Conservation (phyloP, 2,113 vertebrate genomes). For the Solea senegalensis region DNA sequence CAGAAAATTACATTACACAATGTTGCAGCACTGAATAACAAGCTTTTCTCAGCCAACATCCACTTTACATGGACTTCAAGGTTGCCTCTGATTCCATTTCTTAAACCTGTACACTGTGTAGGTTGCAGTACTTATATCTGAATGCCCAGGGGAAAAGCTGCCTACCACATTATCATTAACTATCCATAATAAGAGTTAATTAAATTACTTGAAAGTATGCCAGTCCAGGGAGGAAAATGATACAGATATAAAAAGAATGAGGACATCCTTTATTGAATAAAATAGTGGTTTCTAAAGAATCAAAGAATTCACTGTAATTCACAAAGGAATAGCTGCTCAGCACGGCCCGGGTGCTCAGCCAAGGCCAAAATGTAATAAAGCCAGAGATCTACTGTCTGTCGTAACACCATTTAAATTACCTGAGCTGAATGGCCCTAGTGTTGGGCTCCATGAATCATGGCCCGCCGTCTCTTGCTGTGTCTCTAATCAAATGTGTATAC, state of each 20-base stretch:
- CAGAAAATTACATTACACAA: too few relatives aligned
- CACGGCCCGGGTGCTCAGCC: conserved; percentile 1
- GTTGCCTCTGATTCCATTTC: not conserved
- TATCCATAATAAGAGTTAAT: conserved; percentile 11
- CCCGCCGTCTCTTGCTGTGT: conserved; percentile 38
- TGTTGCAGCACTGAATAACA: not conserved
- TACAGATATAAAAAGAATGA: conserved; percentile 22
- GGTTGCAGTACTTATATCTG: not conserved
- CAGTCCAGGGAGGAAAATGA: conserved; percentile 24
- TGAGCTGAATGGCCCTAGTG: conserved; percentile 44
- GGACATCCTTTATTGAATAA: conserved; percentile 40
- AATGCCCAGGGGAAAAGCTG: not conserved
- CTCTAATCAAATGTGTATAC: conserved; percentile 52
- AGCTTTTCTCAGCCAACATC: conserved; percentile 5
- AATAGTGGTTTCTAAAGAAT: conserved; percentile 32
- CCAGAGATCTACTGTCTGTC: conserved; percentile 31
- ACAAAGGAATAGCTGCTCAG: conserved; percentile 24
- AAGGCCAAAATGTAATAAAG: conserved; percentile 56
- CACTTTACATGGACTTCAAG: not conserved
- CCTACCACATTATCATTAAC: not conserved
- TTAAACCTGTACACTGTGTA: not conserved
- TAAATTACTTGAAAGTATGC: conserved; percentile 8
- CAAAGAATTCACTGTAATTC: conserved; percentile 42
- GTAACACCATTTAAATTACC: conserved; percentile 60
- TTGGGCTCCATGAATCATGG: conserved; percentile 38